Evolutionary conservation across 2,888 invertebrate species (phyloP), one percentile per base, ranked within the genome.

Genomic region (Eumacrocentrus americanus): DNA sequence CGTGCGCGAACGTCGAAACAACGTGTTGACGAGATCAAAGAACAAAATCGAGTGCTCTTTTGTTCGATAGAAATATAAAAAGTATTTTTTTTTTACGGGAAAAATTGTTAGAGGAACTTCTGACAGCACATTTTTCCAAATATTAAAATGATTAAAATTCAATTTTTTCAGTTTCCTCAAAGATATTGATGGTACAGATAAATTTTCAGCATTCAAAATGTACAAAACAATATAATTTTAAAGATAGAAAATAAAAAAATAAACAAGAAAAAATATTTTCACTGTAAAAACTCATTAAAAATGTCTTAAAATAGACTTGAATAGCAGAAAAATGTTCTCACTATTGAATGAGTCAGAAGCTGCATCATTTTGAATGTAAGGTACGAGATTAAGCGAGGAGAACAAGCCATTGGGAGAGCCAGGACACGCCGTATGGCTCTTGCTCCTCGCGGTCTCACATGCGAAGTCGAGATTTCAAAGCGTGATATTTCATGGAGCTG

Each of bases 401-500:
- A 61, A 51, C 38, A 35, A 37, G 52, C 54, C 38, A 54, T 38
- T 37, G 23, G 38, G 22, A 46, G 48, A 18, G 55, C 37, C 42
- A 50, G 58, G 42, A 53, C 54, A 54, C 42, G 22, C 20, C 12
- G 23, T 42, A n/a, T 20, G 42, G 20, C 20, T n/a, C 38, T 34
- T 25, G 51, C 42, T 51, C 42, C 47, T 29, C 23, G 12, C 18
- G 16, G 38, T 52, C 38, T 14, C 29, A 6, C 29, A 9, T 29
- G 29, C 9, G 29, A 20, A n/a, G 61, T 56, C 44, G 60, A 66
- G 64, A 67, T 66, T 66, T 64, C 64, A 64, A 63, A 64, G 53
- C 58, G 66, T 61, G 64, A 67, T 69, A 70, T 68, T 68, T 68
- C 65, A 67, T 64, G 63, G 56, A 54, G 42, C 38, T 22, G 53